Evolutionary conservation across 2,888 invertebrate genomes (phyloP), one percentile per base, ranked within the genome.

Genomic region (Apodemia zela): DNA sequence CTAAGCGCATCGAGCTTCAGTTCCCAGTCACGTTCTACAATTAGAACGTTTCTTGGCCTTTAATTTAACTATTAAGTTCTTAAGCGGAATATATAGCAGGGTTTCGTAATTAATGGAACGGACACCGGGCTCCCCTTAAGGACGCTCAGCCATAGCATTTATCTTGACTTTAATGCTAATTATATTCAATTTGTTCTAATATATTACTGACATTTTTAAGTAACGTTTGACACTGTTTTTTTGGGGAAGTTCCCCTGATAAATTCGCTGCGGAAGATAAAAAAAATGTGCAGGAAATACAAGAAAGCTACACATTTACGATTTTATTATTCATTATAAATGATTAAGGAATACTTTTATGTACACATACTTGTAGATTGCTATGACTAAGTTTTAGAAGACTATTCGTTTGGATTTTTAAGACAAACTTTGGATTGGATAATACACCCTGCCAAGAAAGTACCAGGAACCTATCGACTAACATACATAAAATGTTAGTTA

Each of bases 11-110:
- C 21, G 38, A 38, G 38, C 38, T 11, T 17, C 18, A 51, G 51
- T 4, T 51, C 60, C 70, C 67, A 78, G 79, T 79, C 81, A 80
- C 81, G 77, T 79, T 59, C 61, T 70, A 79, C 80, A 85, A 83
- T 85, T 84, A 85, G 82, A 75, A 66, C 76, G 72, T 77, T 75
- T 73, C 80, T 75, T 73, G 75, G 74, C 75, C 82, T 83, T 80
- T 85, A 80, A 86, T 86, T 86, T 81, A 81, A 81, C 80, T 79
- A 83, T 85, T 83, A 74, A 76, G 78, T 78, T 79, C 81, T 82
- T 83, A 77, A 77, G 78, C 76, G 78, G 76, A 82, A 84, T 85
- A 81, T 84, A 85, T 82, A 73, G 78, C 78, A 64, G 71, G 69
- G 71, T 66, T 67, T 70, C 76, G 80, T 82, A 82, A 84, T 85